These are phyloP conservation scores for Colaptes auratus DNA, from an alignment of 2,113 vertebrate genomes.

Conservation along the genomic window DNA sequence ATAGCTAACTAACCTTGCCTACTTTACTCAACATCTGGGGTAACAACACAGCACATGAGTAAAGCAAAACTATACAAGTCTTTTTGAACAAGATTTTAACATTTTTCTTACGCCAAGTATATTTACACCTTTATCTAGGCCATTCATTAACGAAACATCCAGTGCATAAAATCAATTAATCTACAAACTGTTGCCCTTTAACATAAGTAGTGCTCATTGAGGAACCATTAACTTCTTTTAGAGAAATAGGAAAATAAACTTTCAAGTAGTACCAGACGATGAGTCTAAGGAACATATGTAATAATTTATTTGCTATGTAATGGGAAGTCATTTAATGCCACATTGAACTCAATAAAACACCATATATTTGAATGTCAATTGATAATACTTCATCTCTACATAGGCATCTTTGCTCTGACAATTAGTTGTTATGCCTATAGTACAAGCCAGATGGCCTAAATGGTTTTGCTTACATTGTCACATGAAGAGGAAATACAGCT, in stretches of 20 bases:
- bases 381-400: neutral
- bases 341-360: neutral
- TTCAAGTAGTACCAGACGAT: neutral
- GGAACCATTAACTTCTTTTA: neutral
- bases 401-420: neutral
- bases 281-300: neutral
- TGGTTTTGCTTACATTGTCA: neutral
- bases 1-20: neutral
- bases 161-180: neutral
- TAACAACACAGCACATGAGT: neutral
- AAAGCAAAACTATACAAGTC: neutral
- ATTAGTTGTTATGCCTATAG: neutral
- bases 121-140: neutral
- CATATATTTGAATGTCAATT: neutral
- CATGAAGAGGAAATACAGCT: neutral
- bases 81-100: neutral
- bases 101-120: neutral
- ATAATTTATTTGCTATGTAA: neutral
- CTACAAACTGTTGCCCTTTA: neutral
- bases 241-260: neutral
- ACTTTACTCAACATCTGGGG: neutral
- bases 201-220: neutral
- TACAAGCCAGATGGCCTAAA: neutral
- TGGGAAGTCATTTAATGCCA: neutral
- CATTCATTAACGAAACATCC: neutral